Percentiles rank a stretch among this genome's conserved stretches.
phyloP scores from a whole-genome alignment of 2,113 vertebrate species.

The Uropsilus gracilis region DNA sequence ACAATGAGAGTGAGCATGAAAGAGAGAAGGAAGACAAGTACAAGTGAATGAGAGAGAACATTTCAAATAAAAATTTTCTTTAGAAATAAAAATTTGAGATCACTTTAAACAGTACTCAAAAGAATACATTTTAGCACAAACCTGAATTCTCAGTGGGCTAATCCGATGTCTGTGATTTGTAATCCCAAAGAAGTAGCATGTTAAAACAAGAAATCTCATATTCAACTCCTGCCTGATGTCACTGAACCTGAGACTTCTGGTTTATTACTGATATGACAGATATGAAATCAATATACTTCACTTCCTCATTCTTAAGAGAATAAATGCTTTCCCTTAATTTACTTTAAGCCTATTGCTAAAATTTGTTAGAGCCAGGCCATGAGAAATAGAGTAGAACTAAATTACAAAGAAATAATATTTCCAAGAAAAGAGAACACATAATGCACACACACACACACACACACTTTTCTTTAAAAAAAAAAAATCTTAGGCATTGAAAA shows the following conservation, averaged over 20 bases:
- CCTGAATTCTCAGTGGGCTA: background rate
- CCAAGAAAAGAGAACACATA: conserved; percentile 37
- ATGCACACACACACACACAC: background rate
- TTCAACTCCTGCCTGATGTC: conserved; percentile 20
- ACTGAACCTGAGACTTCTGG: background rate
- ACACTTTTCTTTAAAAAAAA: background rate
- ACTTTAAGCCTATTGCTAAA: conserved; percentile 37
- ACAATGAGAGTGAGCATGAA: background rate
- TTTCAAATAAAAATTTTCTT: background rate
- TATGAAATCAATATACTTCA: conserved; percentile 49
- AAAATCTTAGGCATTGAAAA: conserved; percentile 54
- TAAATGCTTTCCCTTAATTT: conserved; percentile 44
- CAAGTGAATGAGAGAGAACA: background rate
- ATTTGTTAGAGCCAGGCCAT: background rate
- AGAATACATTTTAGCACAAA: conserved; percentile 23
- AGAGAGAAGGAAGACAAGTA: background rate
- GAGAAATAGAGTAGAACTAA: conserved; percentile 22
- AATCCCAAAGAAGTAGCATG: conserved; percentile 2
- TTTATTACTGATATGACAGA: conserved; percentile 34
- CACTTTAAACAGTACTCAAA: conserved; percentile 39
- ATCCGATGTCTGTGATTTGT: conserved; percentile 31
- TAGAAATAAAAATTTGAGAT: conserved; percentile 33
- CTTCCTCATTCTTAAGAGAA: conserved; percentile 45
- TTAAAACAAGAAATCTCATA: conserved; percentile 44
- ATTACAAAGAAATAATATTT: conserved; percentile 42